Conservation (phyloP, 37 sponge, comb jelly and placozoan genomes). For the Eunapius fragilis region DNA sequence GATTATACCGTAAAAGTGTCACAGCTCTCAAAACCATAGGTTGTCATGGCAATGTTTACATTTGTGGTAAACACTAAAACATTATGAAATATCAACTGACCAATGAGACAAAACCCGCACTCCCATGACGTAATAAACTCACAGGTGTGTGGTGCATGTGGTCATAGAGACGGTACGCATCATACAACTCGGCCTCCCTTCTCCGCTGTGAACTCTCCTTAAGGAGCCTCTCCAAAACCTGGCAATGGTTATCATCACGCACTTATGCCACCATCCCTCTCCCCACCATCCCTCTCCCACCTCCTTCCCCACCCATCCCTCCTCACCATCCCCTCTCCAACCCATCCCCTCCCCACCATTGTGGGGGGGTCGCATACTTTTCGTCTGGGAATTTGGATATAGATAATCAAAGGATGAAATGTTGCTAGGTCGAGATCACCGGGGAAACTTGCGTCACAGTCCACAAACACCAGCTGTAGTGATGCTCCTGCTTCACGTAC, state of each 20-base stretch:
- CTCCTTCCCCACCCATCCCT: slow-evolving; percentile 23
- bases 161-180: slow-evolving; percentile 3
- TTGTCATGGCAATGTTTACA: too few relatives aligned
- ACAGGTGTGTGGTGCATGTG: background rate
- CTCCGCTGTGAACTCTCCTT: slow-evolving; percentile 13
- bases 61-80: too few relatives aligned
- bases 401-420: slow-evolving; percentile 53
- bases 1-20: too few relatives aligned
- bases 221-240: slow-evolving; percentile 35
- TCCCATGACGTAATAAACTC: background rate
- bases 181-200: background rate
- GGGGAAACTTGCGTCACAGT: slow-evolving; percentile 54
- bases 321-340: too few relatives aligned
- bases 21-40: too few relatives aligned
- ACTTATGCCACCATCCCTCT: too few relatives aligned
- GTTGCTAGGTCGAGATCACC: slow-evolving; percentile 7
- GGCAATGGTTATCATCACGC: too few relatives aligned
- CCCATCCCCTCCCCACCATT: too few relatives aligned
- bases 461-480: slow-evolving; percentile 40
- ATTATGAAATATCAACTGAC: too few relatives aligned
- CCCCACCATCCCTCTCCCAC: too few relatives aligned
- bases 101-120: too few relatives aligned
- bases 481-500: slow-evolving; percentile 32
- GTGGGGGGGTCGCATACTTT: too few relatives aligned
- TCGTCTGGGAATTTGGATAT: slow-evolving; percentile 32